phyloP scores from a whole-genome alignment of 2,888 invertebrate genomes.

The Oscheius myriophilus region DNA sequence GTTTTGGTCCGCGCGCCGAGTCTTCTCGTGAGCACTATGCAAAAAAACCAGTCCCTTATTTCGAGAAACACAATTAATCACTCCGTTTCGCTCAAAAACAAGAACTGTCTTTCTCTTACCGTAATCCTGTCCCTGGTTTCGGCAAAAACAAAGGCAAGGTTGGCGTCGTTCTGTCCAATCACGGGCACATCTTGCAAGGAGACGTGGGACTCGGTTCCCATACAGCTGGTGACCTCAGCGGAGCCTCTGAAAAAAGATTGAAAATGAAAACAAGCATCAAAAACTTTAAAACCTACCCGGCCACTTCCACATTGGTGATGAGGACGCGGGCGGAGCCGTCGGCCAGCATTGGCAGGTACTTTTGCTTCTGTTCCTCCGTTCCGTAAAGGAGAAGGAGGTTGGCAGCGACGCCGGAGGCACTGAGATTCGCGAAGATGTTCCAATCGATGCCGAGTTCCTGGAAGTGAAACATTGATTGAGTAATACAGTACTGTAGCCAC shows the following conservation, averaged over 20 bases:
- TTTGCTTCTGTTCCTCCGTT: slow-evolving; percentile 41
- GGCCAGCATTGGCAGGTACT: slow-evolving; percentile 47
- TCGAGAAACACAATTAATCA: neutral
- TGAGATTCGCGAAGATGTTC: slow-evolving; percentile 47
- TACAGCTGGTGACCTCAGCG: slow-evolving; percentile 7
- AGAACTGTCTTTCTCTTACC: neutral
- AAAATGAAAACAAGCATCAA: no score
- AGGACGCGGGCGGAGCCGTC: slow-evolving; percentile 27
- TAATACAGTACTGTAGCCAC: no score
- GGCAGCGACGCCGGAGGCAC: slow-evolving; percentile 41
- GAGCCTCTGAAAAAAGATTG: neutral
- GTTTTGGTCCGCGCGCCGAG: no score
- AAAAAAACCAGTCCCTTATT: neutral
- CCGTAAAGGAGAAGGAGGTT: slow-evolving; percentile 52
- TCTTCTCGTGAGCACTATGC: no score
- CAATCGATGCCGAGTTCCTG: slow-evolving; percentile 56
- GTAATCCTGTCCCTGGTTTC: slow-evolving; percentile 30
- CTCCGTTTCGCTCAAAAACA: neutral
- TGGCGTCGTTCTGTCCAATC: slow-evolving; percentile 59
- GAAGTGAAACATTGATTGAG: no score
- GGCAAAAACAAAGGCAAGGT: slow-evolving; percentile 64
- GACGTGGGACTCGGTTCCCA: slow-evolving; percentile 13
- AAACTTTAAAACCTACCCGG: no score
- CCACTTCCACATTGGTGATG: no score
- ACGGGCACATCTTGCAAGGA: slow-evolving; percentile 49